phyloP scores from a whole-genome alignment of 2,797 vertebrate genomes.

The Syndactyla subalaris region DNA sequence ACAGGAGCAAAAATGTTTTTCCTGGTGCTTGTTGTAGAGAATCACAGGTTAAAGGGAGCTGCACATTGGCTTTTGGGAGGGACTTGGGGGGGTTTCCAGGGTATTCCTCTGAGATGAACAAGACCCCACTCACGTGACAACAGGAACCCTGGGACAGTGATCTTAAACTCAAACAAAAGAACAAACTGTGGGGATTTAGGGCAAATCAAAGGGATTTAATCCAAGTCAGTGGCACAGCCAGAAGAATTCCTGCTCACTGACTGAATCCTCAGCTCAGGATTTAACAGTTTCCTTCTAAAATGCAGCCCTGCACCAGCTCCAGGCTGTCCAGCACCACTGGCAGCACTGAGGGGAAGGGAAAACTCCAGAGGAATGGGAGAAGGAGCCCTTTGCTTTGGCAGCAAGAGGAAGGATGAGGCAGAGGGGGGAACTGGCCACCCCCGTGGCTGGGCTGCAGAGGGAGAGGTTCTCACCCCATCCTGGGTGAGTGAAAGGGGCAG shows the following conservation, averaged over 20 bases:
- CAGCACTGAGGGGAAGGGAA: not conserved
- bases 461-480: not conserved
- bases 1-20: not conserved
- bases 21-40: not conserved
- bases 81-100: not conserved
- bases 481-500: accelerated
- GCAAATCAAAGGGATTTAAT: not conserved
- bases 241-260: not conserved
- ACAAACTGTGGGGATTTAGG: not conserved
- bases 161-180: not conserved
- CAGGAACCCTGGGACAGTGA: not conserved
- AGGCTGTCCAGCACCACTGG: not conserved
- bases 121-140: not conserved
- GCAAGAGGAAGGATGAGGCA: not conserved
- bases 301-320: not conserved
- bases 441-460: accelerated
- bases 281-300: not conserved
- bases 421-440: not conserved
- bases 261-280: not conserved
- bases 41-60: not conserved
- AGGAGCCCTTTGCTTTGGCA: not conserved
- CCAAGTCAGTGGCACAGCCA: not conserved
- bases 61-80: not conserved
- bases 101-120: accelerated
- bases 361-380: not conserved